Evolutionary conservation across 2,888 invertebrate genomes (phyloP).

Genomic region (Bombylius discolor): DNA sequence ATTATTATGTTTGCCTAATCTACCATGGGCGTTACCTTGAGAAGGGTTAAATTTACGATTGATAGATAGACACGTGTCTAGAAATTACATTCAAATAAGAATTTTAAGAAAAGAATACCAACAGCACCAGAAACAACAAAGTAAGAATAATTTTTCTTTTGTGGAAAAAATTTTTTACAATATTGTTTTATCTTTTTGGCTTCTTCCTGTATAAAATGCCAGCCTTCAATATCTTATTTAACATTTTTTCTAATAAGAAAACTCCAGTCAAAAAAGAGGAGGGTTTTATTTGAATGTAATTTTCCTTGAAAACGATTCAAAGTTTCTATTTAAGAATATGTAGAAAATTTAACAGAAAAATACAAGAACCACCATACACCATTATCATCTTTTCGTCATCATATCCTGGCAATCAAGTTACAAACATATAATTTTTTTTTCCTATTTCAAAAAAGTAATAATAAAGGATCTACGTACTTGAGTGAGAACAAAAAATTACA

Average conservation of each 20-base stretch:
- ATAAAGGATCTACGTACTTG: no score
- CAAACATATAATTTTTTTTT: no score
- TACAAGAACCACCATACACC: no score
- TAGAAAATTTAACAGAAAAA: no score
- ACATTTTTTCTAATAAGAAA: background rate
- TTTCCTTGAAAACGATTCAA: no score
- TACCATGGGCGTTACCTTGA: constrained; percentile 39
- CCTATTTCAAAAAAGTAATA: no score
- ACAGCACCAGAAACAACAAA: background rate
- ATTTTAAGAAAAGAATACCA: background rate
- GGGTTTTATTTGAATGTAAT: background rate
- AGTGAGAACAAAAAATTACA: no score
- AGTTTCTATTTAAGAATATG: no score
- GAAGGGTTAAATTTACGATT: constrained; percentile 32
- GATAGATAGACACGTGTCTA: constrained; percentile 35
- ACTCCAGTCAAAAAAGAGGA: background rate
- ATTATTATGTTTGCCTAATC: constrained; percentile 26
- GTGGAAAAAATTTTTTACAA: background rate
- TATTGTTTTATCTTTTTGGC: background rate
- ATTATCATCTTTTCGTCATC: no score
- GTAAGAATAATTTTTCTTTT: background rate
- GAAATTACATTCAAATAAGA: constrained; percentile 15
- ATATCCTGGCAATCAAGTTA: no score
- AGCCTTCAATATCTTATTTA: background rate
- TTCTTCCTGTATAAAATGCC: background rate